Evolutionary conservation across 2,888 invertebrate genomes (phyloP), one percentile per base, ranked within the genome.

Genomic region (Lycia hirtaria): DNA sequence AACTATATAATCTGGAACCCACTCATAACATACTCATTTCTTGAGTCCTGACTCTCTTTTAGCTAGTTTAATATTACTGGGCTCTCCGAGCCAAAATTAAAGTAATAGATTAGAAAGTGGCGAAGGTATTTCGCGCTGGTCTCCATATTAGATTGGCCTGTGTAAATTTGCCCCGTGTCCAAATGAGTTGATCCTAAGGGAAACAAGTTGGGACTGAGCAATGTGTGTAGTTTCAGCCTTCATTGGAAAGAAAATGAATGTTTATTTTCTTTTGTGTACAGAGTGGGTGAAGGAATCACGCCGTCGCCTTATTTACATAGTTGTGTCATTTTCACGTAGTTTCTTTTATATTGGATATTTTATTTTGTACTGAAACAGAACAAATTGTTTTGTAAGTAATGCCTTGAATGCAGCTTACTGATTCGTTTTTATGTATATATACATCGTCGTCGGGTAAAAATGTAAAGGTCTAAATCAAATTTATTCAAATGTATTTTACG

Each of bases 141-240:
- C 60, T 51, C 73, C 67, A 75, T 75, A 85, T 85, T 83, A 87
- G 81, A 87, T 86, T 87, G 85, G 80, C 75, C 75, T 76, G 82
- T 82, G 87, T 85, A 87, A 87, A 88, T 85, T 86, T 83, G 75
- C 80, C 78, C 80, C 74, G 76, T 80, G 85, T 80, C 83, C 81
- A 82, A 87, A 87, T 86, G 80, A 83, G 84, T 78, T 76, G 79
- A 78, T 81, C 83, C 81, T 76, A 68, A 60, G 81, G 78, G 81
- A 79, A 75, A 62, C 69, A 68, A 64, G 69, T 65, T 58, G 51
- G 56, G 57, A 51, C 60, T 58, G 58, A 57, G 59, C 57, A 65
- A 68, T 68, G 62, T 71, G 61, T 67, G 72, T 68, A 71, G 71
- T 73, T 76, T 75, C 74, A 70, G 68, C 77, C 78, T 80, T 84